phyloP scores from a whole-genome alignment of 92 coral and sea anemone genomes.

The Zoanthus solanderi region DNA sequence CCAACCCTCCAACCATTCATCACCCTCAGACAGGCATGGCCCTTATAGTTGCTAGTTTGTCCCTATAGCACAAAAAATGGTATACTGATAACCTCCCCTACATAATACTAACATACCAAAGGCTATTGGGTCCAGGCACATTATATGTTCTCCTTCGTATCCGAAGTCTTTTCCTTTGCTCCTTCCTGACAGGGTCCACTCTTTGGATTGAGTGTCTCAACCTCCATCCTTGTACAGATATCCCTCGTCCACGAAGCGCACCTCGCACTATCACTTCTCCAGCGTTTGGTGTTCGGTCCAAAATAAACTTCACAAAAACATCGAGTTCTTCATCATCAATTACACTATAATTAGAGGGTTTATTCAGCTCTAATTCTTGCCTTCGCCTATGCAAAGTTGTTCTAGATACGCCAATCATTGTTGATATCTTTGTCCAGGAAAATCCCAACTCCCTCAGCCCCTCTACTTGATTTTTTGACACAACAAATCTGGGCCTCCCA shows the following conservation, averaged over 20 bases:
- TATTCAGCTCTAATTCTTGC: conserved; percentile 53
- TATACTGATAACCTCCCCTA: conserved; percentile 2
- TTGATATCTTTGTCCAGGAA: conserved; percentile 64
- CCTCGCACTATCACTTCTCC: conserved; percentile 65
- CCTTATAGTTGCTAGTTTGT: conserved; percentile 4
- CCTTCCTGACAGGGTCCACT: conserved; percentile 54
- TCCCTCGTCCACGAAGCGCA: conserved; percentile 58
- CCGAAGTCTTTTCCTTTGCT: conserved; percentile 21
- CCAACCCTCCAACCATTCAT: conserved; percentile 2
- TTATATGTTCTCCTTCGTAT: conserved; percentile 53
- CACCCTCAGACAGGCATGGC: conserved; percentile 11
- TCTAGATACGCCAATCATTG: conserved; percentile 64
- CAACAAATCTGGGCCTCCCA: conserved; percentile 59
- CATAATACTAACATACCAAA: conserved; percentile 40
- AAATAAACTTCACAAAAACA: conserved; percentile 51
- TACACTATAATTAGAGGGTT: conserved; percentile 44
- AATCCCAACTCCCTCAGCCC: conserved; percentile 63
- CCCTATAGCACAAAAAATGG: conserved; percentile 10
- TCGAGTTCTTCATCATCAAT: conserved; percentile 61
- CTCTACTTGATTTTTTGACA: conserved; percentile 51
- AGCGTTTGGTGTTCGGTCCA: conserved; percentile 51
- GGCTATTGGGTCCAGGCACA: conserved; percentile 60
- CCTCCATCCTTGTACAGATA: conserved; percentile 53
- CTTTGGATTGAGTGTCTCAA: conserved; percentile 50
- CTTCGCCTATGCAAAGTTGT: conserved; percentile 59